Conservation (phyloP, 2,797 vertebrate genomes). For the Dermochelys coriacea region DNA sequence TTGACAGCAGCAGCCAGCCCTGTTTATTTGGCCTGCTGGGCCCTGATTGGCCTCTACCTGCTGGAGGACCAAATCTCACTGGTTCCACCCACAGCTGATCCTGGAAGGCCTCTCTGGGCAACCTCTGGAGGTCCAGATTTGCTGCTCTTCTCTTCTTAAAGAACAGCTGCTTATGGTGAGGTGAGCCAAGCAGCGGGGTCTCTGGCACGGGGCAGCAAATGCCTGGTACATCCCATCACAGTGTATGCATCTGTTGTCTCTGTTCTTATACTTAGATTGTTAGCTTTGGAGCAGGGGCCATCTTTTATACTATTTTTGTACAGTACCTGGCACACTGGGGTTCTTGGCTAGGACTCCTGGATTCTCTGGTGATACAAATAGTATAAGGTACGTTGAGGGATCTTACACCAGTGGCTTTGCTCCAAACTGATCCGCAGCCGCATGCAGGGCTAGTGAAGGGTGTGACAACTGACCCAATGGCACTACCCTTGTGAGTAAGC, state of each 20-base stretch:
- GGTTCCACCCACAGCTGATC: not conserved
- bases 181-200: not conserved
- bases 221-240: not conserved
- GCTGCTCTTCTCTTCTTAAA: not conserved
- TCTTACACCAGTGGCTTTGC: not conserved
- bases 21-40: not conserved
- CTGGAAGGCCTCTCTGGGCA: not conserved
- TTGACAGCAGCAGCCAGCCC: not conserved
- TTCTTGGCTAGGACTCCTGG: not conserved
- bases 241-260: not conserved
- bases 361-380: not conserved
- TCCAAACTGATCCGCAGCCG: not conserved
- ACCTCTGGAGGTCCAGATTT: not conserved
- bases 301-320: not conserved
- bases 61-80: not conserved
- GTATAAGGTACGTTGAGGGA: not conserved
- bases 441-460: not conserved
- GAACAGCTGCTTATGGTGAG: not conserved
- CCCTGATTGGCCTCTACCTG: not conserved
- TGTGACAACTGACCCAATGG: not conserved
- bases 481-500: not conserved
- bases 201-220: not conserved
- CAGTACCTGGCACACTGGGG: not conserved
- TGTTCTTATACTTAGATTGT: not conserved
- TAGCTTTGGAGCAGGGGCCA: too few relatives aligned